These are phyloP conservation scores for Chymomyza caudatula DNA, from an alignment of 2,888 invertebrate genomes.

Conservation along the genomic window DNA sequence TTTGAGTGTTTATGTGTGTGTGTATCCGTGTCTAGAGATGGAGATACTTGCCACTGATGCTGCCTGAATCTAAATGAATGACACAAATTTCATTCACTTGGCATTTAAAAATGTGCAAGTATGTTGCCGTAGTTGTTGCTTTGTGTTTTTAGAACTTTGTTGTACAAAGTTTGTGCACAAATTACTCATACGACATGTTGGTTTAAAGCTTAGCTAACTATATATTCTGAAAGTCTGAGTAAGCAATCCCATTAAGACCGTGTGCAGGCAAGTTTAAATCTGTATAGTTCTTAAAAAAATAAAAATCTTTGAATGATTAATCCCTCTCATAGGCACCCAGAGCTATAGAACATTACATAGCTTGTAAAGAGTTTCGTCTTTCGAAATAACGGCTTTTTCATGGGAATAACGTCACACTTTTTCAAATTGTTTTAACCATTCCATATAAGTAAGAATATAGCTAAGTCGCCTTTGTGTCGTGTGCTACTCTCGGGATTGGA, in stretches of 20 bases:
- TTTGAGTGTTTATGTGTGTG: not conserved
- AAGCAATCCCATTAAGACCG: not conserved
- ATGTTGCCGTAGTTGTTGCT: not conserved
- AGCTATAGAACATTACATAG: too few species aligned
- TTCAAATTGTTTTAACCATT: too few species aligned
- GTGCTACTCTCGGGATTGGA: too few species aligned
- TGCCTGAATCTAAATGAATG: not conserved
- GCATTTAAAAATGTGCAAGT: not conserved
- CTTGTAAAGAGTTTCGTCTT: too few species aligned
- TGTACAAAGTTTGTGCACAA: conserved; percentile 25
- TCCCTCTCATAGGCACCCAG: too few species aligned
- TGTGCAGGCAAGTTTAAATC: not conserved
- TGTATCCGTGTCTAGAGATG: too few species aligned
- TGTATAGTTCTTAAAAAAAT: not conserved
- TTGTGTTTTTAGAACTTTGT: conserved; percentile 12
- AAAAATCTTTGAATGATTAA: too few species aligned
- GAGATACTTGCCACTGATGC: too few species aligned
- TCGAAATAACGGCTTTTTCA: too few species aligned
- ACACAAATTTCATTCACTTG: not conserved
- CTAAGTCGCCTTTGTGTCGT: too few species aligned
- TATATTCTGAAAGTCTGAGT: not conserved
- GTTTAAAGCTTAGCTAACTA: not conserved
- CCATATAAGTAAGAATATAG: too few species aligned
- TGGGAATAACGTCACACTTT: too few species aligned
- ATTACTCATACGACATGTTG: conserved; percentile 48